Percentiles rank a stretch among this genome's conserved stretches.
Evolutionary conservation across 2,113 vertebrate species (phyloP).

Genomic region (Drymodes brunneopygia): DNA sequence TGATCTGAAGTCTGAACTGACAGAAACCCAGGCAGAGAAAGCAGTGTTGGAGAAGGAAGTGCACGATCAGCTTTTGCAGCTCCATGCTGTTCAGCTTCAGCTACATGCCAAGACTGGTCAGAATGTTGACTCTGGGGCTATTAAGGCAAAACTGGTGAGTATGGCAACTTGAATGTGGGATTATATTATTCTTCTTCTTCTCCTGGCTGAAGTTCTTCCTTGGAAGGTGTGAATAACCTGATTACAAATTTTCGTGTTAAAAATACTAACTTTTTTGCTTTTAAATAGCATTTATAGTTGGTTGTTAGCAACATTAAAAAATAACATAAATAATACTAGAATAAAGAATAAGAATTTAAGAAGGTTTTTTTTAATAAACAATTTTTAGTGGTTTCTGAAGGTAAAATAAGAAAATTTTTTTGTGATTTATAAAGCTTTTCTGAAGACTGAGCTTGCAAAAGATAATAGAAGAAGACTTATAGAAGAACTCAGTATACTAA

Average conservation of each 20-base stretch:
- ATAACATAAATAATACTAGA: background rate
- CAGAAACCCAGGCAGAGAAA: conserved; percentile 88
- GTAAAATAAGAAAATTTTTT: background rate
- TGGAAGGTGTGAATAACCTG: background rate
- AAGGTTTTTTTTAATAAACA: background rate
- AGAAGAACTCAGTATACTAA: background rate
- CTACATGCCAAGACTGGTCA: conserved; percentile 90
- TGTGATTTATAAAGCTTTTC: background rate
- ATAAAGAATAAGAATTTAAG: background rate
- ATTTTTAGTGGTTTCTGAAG: background rate
- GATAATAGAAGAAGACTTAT: background rate
- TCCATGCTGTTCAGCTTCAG: conserved; percentile 92
- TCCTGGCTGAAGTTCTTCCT: background rate
- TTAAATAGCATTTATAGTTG: background rate
- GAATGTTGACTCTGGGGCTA: conserved; percentile 85
- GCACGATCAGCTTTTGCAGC: conserved; percentile 88
- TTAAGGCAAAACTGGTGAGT: conserved; percentile 93
- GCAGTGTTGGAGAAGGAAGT: conserved; percentile 88
- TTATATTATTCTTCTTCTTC: background rate
- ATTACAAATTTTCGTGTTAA: background rate
- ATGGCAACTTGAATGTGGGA: background rate
- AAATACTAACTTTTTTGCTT: background rate
- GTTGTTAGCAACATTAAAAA: background rate
- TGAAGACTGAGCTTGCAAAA: background rate
- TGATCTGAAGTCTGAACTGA: conserved; percentile 93